Base-by-base conservation (phyloP, 2,113 vertebrate species). In the Nematolebias whitei region DNA sequence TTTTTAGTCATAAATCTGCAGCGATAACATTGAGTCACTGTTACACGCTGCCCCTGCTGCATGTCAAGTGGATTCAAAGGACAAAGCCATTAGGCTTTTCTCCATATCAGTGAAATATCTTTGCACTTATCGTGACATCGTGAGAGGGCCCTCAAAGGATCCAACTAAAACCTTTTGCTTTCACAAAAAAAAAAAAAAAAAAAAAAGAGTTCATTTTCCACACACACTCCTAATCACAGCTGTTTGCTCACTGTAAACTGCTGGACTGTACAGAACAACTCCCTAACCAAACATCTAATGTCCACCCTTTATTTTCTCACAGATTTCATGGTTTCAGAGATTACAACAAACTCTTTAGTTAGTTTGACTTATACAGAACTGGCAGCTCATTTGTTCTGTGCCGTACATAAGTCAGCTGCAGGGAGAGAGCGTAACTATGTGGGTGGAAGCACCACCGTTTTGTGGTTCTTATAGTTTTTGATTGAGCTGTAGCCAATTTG, bases 281-380 rank as follows among this genome's bases (percentile, higher is more conserved):
- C 81, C 79, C 69, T 86, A 58, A 69, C 56, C 75, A 88, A 90
- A 88, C 76, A 87, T 48, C 50, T 52, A 64, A 68, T 52, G 20
- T 62, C 75, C 78, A 76, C 71, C 32, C 63, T 60, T 70, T 58
- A 19, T 74, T 57, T 55, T 40, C 49, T 61, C 29, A 20, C 64
- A 53, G 71, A 63, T 24, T 86, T 85, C 76, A 81, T 79, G 65
- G 35, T 71, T 76, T 70, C n/a, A 1, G 15, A 80, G 80, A 80
- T 71, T 60, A 58, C 50, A 60, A 62, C 64, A 71, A 40, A 76
- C 67, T 73, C 59, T 63, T 79, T 15, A 41, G 44, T 77, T 63
- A 64, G 63, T 79, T 55, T 63, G 19, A 40, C 51, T 45, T 53
- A 50, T 63, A 49, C 13, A 57, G 62, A 53, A 71, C 48, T 47